Base-by-base conservation (phyloP, 2,113 vertebrate species). In the Murina feae region DNA sequence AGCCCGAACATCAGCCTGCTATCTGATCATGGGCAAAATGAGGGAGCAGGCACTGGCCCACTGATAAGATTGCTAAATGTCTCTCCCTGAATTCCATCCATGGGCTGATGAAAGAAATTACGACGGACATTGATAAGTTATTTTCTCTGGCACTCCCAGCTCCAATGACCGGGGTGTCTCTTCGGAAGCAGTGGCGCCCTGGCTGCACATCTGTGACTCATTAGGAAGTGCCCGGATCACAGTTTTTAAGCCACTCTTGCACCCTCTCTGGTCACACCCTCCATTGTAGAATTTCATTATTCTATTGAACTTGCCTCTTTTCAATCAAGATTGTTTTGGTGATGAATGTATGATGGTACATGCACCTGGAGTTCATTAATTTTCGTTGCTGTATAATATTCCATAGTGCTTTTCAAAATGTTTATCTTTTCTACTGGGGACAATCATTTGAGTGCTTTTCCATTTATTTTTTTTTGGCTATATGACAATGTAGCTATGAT, bases 11-110 rank as follows among this genome's bases (percentile, higher is more conserved):
- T 95, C 94, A 94, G 95, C 93, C 87, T 96, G 97, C 98, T 97
- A 98, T 97, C 97, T 98, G 96, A 97, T 98, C 83, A 47, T 90
- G 95, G 96, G 95, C 86, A 98, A 97, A 98, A 97, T 96, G 97
- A 98, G 96, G 65, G 95, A 91, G 95, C 82, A 91, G 89, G 83
- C 86, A 87, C 75, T 88, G 0, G 68, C 71, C 81, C 89, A 37
- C 87, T 71, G 97, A 96, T 97, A 97, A 98, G 97, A 98, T 96
- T 97, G 92, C 90, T 97, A 97, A 98, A 97, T 95, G 93, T 89
- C 86, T 97, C 95, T 95, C 97, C 96, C 98, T 95, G 94, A 93
- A 93, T 98, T 97, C 96, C 89, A 55, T 98, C 97, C 96, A 93
- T 96, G 95, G 90, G 32, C 92, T 96, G 95, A 97, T 95, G 97